Evolutionary conservation across 2,113 vertebrate genomes (phyloP), one percentile per base, ranked within the genome.

Genomic region (Probosciger aterrimus): DNA sequence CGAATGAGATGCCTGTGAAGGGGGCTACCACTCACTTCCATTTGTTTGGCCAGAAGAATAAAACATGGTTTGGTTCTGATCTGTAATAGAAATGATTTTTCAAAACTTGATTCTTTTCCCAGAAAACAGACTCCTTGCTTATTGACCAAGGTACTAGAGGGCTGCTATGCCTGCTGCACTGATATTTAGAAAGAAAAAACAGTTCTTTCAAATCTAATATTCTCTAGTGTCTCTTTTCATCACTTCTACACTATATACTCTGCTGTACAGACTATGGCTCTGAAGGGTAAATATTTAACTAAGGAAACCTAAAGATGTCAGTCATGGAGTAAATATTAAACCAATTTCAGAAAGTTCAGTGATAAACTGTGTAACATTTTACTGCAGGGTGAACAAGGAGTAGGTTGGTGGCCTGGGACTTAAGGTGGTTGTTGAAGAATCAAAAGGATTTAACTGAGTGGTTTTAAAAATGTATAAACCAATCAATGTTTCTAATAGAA

Each of bases 251-350:
- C 37, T 47, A 17, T 27, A 79, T 14, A 90, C 50, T 22, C 73
- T 53, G 11, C 43, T 87, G n/a, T 52, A 82, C 13, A 67, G 67
- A 88, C 15, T 73, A 64, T 14, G 37, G 22, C 73, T 90, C 67
- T 69, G 41, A 94, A 85, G 69, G 87, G 65, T 76, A 87, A 90
- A 91, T 85, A 91, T 91, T 96, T 94, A 84, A 92, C 46, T 43
- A 79, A 73, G 77, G 49, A 96, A 93, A 91, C 9, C 52, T 30
- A 76, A 82, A 87, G 77, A 62, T 88, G n/a, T 62, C 91, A 69
- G 37, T 75, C 81, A 87, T 10, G 20, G 70, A 93, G 41, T 69
- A 93, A 89, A 91, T 59, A 93, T 31, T 76, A 86, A 49, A 91
- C 63, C 52, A 79, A 5, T 70, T 65, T 80, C 30, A 73, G 70